Evolutionary conservation across 2,888 invertebrate genomes (phyloP), one percentile per base, ranked within the genome.

Genomic region (Acronicta alni): DNA sequence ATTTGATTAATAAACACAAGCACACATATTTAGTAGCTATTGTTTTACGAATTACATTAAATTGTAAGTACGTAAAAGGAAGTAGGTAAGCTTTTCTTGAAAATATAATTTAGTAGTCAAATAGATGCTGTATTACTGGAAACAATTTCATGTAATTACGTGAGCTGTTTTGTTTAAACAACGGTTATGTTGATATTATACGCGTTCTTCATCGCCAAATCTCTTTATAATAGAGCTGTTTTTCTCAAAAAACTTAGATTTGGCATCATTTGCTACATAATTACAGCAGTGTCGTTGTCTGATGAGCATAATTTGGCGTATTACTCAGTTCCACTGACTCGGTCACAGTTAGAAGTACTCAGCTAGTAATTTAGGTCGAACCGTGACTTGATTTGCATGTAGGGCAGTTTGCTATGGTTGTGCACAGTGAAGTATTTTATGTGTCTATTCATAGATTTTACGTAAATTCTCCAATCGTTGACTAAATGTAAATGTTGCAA

Each of bases 371-470:
- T 91, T 87, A 89, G 91, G 89, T 88, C 86, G 85, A 80, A 79
- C 87, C 89, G 91, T 92, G 92, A 92, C 91, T 91, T 84, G 89
- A 91, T 92, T 91, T 91, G 90, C 90, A 90, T 92, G 89, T 88
- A 86, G 88, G 88, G 85, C 87, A 83, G 82, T 81, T 83, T 73
- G 77, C 74, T 82, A 81, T 80, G 76, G 72, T 82, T 84, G n/a
- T n/a, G n/a, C 47, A 56, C 48, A 86, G 81, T 82, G 62, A 72
- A 83, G 78, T 88, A 82, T 82, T 89, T 86, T 87, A 86, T 88
- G 83, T 82, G 75, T 82, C 84, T 87, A 87, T 86, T 88, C 82
- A 85, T 78, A 77, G 82, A 77, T 86, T 88, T 87, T 84, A 86
- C 80, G 81, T 84, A 82, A 86, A 83, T 77, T 82, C 69, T 84